Conservation (phyloP, 1,140 invertebrate species). For the Heliconius melpomene region DNA sequence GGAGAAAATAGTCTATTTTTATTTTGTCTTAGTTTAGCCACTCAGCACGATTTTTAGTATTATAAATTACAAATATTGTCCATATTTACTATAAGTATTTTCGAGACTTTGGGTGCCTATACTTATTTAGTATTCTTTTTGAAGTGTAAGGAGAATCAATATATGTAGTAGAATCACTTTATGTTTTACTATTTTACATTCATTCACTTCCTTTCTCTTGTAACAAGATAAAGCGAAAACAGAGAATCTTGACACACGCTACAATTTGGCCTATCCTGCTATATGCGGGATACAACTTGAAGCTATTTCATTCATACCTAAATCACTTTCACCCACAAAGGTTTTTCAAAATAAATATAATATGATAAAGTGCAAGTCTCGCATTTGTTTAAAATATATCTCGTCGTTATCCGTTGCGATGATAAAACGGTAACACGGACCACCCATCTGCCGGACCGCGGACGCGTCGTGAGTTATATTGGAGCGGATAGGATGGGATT, state of each 20-base stretch:
- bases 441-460: slow-evolving; percentile 61
- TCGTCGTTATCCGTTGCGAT: slow-evolving; percentile 40
- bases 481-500: slow-evolving; percentile 30
- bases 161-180: too few species aligned
- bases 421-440: slow-evolving; percentile 69
- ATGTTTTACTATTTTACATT: too few species aligned
- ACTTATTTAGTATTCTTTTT: too few species aligned
- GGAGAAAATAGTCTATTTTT: background rate
- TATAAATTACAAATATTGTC: too few species aligned
- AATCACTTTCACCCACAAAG: background rate
- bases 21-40: too few species aligned
- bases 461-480: slow-evolving; percentile 43
- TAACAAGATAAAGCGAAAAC: background rate
- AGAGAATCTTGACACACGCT: background rate
- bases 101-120: too few species aligned
- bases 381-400: slow-evolving; percentile 26
- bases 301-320: background rate
- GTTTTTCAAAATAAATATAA: background rate
- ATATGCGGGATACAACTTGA: background rate
- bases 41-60: too few species aligned
- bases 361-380: slow-evolving; percentile 15
- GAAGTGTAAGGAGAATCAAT: too few species aligned
- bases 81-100: too few species aligned
- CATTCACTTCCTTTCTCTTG: background rate
- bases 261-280: background rate